Evolutionary conservation across 2,888 invertebrate species (phyloP).

Genomic region (Leistus spinibarbis): DNA sequence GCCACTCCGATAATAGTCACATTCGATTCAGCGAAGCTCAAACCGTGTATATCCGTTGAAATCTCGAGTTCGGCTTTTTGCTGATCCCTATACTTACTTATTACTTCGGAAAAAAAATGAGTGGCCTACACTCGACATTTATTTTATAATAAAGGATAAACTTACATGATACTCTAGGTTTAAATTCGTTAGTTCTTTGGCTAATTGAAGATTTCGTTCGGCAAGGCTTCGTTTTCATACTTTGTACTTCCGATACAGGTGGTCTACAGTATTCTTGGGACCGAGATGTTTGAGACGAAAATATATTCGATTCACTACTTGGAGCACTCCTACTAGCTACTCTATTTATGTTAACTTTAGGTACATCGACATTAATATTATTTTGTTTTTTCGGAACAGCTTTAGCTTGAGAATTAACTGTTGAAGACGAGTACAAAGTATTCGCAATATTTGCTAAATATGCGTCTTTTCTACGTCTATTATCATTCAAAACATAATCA

Average conservation of each 20-base stretch:
- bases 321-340: not conserved
- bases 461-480: not conserved
- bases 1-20: too few species aligned
- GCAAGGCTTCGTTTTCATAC: not conserved
- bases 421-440: slow-evolving; percentile 7
- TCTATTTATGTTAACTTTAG: slow-evolving; percentile 26
- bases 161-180: slow-evolving; percentile 45
- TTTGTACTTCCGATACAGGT: not conserved
- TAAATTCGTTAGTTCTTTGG: slow-evolving; percentile 17
- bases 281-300: not conserved
- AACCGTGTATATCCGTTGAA: too few species aligned
- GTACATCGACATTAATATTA: slow-evolving; percentile 47
- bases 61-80: too few species aligned
- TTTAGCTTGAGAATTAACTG: slow-evolving; percentile 30
- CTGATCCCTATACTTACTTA: too few species aligned
- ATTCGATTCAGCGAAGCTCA: too few species aligned
- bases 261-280: not conserved
- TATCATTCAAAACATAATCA: not conserved
- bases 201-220: not conserved
- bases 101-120: too few species aligned
- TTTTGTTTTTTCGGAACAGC: slow-evolving; percentile 38
- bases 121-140: too few species aligned
- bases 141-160: not conserved
- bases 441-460: not conserved
- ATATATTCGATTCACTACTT: not conserved